phyloP scores from a whole-genome alignment of 2,797 vertebrate species.

The Buphagus erythrorhynchus region DNA sequence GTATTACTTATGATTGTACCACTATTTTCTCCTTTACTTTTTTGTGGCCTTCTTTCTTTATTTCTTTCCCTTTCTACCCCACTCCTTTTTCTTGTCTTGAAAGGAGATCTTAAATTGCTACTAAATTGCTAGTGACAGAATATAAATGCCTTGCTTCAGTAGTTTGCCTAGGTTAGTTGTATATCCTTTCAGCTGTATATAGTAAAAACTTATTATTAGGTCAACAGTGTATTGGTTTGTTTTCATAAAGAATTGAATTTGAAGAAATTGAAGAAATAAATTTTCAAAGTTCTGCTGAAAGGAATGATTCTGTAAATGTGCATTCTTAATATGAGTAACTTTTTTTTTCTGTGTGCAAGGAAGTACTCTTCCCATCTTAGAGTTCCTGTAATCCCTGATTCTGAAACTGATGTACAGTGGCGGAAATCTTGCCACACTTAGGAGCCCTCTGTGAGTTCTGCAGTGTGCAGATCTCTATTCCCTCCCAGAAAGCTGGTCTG shows the following conservation, averaged over 20 bases:
- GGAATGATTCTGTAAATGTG: not conserved
- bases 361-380: not conserved
- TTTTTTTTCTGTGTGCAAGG: not conserved
- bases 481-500: not conserved
- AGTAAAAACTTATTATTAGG: not conserved
- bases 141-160: not conserved
- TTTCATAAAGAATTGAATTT: no score
- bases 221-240: not conserved
- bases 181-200: not conserved
- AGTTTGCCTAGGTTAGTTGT: not conserved
- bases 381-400: not conserved
- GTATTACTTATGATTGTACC: not conserved
- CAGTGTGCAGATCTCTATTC: not conserved
- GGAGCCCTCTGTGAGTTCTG: not conserved
- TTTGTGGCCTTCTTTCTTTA: not conserved
- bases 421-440: not conserved
- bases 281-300: not conserved
- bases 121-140: not conserved
- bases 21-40: not conserved
- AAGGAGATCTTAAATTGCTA: not conserved
- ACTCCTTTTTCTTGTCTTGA: not conserved
- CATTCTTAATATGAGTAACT: not conserved
- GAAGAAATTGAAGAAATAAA: not conserved
- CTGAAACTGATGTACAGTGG: not conserved
- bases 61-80: not conserved